Percentiles rank a stretch among this genome's conserved stretches.
Evolutionary conservation across 2,888 invertebrate species (phyloP).

Genomic region (Choreutis nemorana): DNA sequence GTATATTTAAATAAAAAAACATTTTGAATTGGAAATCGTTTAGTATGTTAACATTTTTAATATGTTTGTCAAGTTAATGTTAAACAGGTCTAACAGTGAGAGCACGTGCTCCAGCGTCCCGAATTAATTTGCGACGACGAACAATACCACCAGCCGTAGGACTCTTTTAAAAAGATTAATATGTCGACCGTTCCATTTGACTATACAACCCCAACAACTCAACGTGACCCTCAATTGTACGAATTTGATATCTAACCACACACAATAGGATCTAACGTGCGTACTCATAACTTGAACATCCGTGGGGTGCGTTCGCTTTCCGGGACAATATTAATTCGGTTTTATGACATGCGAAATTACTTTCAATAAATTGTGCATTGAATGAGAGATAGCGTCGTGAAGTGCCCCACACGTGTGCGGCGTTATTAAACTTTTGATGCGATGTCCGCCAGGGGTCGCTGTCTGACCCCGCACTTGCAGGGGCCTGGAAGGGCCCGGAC

Average conservation of each 20-base stretch:
- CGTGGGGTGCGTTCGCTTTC: conserved; percentile 7
- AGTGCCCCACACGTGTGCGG: conserved; percentile 37
- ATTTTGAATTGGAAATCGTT: too few relatives aligned
- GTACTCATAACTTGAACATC: too few relatives aligned
- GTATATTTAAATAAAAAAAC: too few relatives aligned
- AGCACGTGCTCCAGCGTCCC: conserved; percentile 16
- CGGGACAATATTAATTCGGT: conserved; percentile 49
- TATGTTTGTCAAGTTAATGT: too few relatives aligned
- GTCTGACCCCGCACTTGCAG: conserved; percentile 26
- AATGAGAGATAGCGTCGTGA: conserved; percentile 17
- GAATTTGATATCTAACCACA: too few relatives aligned
- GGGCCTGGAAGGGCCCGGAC: conserved; percentile 5
- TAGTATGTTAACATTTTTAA: too few relatives aligned
- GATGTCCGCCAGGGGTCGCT: conserved; percentile 19
- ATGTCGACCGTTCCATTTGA: conserved; percentile 19
- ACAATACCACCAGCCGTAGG: conserved; percentile 12
- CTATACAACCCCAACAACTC: conserved; percentile 18
- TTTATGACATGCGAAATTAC: conserved; percentile 65
- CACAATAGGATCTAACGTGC: too few relatives aligned
- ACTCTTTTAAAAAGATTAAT: conserved; percentile 17
- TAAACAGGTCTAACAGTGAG: not conserved
- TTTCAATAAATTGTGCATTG: conserved; percentile 54
- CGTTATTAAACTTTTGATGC: conserved; percentile 61
- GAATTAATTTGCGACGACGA: conserved; percentile 12
- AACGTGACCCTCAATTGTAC: too few relatives aligned